Conservation (phyloP, 2,797 vertebrate genomes). For the Tympanoctomys barrerae region DNA sequence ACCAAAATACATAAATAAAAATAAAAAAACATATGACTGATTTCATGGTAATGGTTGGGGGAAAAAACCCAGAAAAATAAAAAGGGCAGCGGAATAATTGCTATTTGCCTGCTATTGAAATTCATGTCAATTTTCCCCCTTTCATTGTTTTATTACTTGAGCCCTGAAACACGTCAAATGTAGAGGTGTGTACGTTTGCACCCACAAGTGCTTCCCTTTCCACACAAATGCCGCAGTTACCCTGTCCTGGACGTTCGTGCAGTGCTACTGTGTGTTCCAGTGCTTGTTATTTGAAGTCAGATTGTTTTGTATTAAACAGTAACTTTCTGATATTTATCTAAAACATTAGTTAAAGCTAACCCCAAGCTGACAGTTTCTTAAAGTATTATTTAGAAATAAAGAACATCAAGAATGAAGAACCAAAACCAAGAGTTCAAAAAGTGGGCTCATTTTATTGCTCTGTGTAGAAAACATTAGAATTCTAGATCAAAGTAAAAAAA, state of each 20-base stretch:
- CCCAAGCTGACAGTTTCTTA: neutral
- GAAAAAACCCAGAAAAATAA: neutral
- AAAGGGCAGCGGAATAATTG: neutral
- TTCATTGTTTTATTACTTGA: neutral
- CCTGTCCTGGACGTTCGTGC: neutral
- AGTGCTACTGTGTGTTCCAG: neutral
- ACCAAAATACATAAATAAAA: neutral
- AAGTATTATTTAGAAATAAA: neutral
- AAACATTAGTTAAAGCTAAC: neutral
- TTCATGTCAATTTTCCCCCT: neutral
- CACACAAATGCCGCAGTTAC: neutral
- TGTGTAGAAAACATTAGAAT: slow-evolving; percentile 9
- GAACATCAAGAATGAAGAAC: neutral
- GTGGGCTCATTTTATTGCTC: neutral
- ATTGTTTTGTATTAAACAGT: neutral
- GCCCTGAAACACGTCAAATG: neutral
- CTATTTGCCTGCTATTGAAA: neutral
- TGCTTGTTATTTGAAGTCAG: neutral
- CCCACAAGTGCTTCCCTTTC: neutral
- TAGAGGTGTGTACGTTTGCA: no score
- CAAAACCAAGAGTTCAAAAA: neutral
- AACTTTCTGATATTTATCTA: slow-evolving; percentile 3
- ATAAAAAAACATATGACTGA: neutral
- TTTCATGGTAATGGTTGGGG: neutral
- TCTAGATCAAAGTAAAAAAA: neutral